Base-by-base conservation (phyloP, 2,888 invertebrate genomes). In the Autographa gamma region DNA sequence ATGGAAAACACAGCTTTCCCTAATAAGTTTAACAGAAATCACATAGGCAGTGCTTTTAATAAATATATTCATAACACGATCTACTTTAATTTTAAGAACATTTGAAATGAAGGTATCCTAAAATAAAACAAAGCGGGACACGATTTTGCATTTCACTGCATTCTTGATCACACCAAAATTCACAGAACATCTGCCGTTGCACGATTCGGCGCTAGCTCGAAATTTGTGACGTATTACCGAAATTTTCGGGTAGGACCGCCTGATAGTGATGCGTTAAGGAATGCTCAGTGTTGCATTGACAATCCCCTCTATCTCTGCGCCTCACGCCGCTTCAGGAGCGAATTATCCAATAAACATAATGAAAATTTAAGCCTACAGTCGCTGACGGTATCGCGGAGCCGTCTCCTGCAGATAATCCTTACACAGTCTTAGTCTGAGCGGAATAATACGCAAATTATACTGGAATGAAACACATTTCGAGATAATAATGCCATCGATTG, bases 341-440 rank as follows among this genome's bases (percentile, higher is more conserved):
- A 93, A 95, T 95, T 94, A 95, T 95, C 93, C 95, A 94, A 95
- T 95, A 95, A 95, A 94, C 93, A 93, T 95, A 94, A 95, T 95
- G 95, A 95, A 95, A 94, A 95, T 95, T 95, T 95, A 95, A 95
- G 94, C 94, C 93, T 92, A 92, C 90, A 91, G 91, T 88, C 90
- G 92, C 90, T 91, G 91, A 91, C 88, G 89, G 88, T 88, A 89
- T 85, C 82, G 87, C 68, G 63, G 70, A 66, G 81, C 92, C 93
- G 93, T 93, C 94, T 91, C 88, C 85, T 87, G 86, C 93, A 94
- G 94, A 93, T 94, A 93, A 94, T 94, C 94, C 92, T 85, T 87
- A 86, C 87, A 89, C 85, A 82, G 86, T 84, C 85, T 87, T 83
- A 85, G 84, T 84, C 86, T 87, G 87, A 79, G 82, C 81, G 88